Percentiles rank a stretch among this genome's conserved stretches.
These are phyloP conservation scores for Ips nitidus DNA, from an alignment of 1,140 invertebrate species.

Conservation along the genomic window DNA sequence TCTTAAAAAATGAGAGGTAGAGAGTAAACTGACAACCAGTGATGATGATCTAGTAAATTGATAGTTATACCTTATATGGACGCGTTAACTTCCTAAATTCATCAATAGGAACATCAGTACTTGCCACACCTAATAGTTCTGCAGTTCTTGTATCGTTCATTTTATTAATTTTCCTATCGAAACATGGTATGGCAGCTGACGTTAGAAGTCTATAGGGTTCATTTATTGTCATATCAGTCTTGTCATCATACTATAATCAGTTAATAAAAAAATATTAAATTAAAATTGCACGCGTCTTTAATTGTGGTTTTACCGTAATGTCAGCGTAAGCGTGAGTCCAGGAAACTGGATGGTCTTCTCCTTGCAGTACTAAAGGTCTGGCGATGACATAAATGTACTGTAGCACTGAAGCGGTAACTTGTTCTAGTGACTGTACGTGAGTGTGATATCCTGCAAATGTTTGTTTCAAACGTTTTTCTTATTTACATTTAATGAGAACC, in stretches of 20 bases:
- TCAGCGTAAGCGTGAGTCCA: constrained; percentile 91
- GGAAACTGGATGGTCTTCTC: constrained; percentile 72
- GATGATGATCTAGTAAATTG: neutral
- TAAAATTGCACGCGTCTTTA: neutral
- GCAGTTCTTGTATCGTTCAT: constrained; percentile 64
- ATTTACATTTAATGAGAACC: constrained; percentile 56
- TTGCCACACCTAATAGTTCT: constrained; percentile 86
- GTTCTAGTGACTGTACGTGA: constrained; percentile 89
- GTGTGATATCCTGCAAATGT: constrained; percentile 76
- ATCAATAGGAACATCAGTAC: constrained; percentile 89
- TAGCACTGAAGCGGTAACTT: constrained; percentile 90
- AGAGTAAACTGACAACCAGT: neutral
- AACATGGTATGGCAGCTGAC: constrained; percentile 84
- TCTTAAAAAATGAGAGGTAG: constrained; percentile 56
- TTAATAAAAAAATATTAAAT: neutral
- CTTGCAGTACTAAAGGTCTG: constrained; percentile 79
- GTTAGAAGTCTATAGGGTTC: constrained; percentile 68
- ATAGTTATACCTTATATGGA: constrained; percentile 65
- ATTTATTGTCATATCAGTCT: constrained; percentile 53
- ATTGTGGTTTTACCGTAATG: constrained; percentile 64
- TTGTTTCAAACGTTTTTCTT: constrained; percentile 3
- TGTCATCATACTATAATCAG: constrained; percentile 47
- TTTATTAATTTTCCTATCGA: constrained; percentile 67
- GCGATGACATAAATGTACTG: constrained; percentile 91
- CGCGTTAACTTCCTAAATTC: constrained; percentile 85